These are phyloP conservation scores for Drosophila paracracens DNA, from an alignment of 2,888 invertebrate genomes.

Conservation along the genomic window DNA sequence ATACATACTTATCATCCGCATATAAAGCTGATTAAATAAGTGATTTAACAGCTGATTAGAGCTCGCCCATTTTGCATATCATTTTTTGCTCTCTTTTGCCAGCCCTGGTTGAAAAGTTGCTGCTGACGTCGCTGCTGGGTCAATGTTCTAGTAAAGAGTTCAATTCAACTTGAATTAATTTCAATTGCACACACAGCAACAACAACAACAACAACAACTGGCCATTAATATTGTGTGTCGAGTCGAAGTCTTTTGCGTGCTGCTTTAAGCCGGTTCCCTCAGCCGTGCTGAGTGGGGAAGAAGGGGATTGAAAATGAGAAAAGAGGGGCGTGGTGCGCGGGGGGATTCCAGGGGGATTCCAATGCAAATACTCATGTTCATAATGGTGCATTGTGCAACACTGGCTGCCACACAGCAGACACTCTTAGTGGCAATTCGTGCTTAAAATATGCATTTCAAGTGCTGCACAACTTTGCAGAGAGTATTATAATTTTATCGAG, in stretches of 20 bases:
- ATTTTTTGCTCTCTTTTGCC: not conserved
- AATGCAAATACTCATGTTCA: conserved; percentile 3
- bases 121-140: conserved; percentile 51
- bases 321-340: not conserved
- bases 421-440: conserved; percentile 40
- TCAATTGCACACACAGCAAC: conserved; percentile 68
- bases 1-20: not conserved
- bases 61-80: conserved; percentile 22
- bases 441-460: conserved; percentile 46
- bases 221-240: conserved; percentile 47
- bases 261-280: conserved; percentile 60
- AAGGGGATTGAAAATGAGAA: not conserved
- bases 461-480: conserved; percentile 23
- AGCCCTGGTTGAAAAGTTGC: not conserved
- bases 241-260: conserved; percentile 47
- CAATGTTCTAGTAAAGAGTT: conserved; percentile 78
- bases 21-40: conserved; percentile 72
- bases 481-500: not conserved
- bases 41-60: conserved; percentile 67
- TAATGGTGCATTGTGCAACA: conserved; percentile 3
- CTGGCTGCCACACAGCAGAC: conserved; percentile 3
- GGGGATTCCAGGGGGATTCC: not conserved
- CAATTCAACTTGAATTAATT: conserved; percentile 79
- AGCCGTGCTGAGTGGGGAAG: not conserved
- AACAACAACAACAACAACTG: conserved; percentile 11